phyloP scores from a whole-genome alignment of 2,888 invertebrate genomes.

The Pocota personata region DNA sequence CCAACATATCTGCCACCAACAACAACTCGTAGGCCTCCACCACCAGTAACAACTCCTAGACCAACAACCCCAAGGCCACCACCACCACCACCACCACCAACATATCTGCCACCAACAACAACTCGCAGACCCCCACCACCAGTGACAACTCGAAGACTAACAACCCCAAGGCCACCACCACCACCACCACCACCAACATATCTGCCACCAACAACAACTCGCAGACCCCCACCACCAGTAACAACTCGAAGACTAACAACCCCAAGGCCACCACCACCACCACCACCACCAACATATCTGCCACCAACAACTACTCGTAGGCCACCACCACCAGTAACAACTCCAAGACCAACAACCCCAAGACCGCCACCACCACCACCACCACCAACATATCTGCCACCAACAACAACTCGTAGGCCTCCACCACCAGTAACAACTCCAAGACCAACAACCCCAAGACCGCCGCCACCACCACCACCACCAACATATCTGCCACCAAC shows the following conservation, averaged over 20 bases:
- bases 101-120: slow-evolving; percentile 25
- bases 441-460: slow-evolving; percentile 1
- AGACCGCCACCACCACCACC: slow-evolving; percentile 10
- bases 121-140: background rate
- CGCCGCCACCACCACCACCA: background rate
- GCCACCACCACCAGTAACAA: slow-evolving; percentile 28
- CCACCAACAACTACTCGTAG: slow-evolving; percentile 23
- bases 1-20: slow-evolving; percentile 43
- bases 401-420: slow-evolving; percentile 35
- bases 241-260: slow-evolving; percentile 70
- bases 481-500: slow-evolving; percentile 27
- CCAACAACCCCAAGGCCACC: background rate
- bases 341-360: background rate
- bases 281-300: slow-evolving; percentile 19
- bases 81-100: slow-evolving; percentile 4
- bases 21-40: slow-evolving; percentile 19
- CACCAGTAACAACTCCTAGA: slow-evolving; percentile 28
- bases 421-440: slow-evolving; percentile 32
- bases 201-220: slow-evolving; percentile 17
- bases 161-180: slow-evolving; percentile 24
- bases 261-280: slow-evolving; percentile 63
- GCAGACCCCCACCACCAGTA: slow-evolving; percentile 65
- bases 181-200: slow-evolving; percentile 28
- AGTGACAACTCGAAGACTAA: slow-evolving; percentile 10
- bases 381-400: slow-evolving; percentile 5